Base-by-base conservation (phyloP, 2,113 vertebrate genomes). In the Raja brachyura region DNA sequence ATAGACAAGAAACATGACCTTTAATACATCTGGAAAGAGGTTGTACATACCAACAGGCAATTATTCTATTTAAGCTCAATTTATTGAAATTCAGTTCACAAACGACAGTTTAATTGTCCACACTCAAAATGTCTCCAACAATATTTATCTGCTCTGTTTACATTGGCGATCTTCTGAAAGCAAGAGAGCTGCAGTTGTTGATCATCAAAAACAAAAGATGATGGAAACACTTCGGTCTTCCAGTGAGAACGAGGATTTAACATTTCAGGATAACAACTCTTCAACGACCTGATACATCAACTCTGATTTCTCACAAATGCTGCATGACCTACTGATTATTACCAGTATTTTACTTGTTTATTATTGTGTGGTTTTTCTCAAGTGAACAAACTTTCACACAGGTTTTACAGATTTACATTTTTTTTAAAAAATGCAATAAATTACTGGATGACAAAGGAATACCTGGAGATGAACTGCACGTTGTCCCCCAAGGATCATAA, bases 401-500 rank as follows among this genome's bases (percentile, higher is more conserved):
- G 0, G 3, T 22, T 28, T 48, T 48, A 0, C 63, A 48, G 63
- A 39, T 73, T 5, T 22, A 73, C 13, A 48, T 90, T 66, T 14
- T 68, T 20, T 66, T 33, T 18, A 0, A 90, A 90, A 66, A 66
- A 48, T 22, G 73, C 33, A 10, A 63, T 2, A 0, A 7, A 31
- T 88, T 59, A 88, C 28, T 66, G 56, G n/a, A 88, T 5, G 61
- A 31, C 11, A 2, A 88, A 7, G 18, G 56, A 6, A 73, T 92
- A 92, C 66, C 90, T 54, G 90, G 90, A 74, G 18, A 74, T 39
- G 25, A 28, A 68, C 9, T 73, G 90, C 33, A 28, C 1, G 33
- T 74, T 92, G 18, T 66, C 11, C 39, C 39, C 90, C 90, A 92
- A 28, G 68, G 66, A 92, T 92, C 90, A 74, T 48, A 73, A 48